A percentile compares a stretch with the other conserved stretches of the same genome.
phyloP scores from a whole-genome alignment of 1,140 invertebrate genomes.

The Brachionus calyciflorus region DNA sequence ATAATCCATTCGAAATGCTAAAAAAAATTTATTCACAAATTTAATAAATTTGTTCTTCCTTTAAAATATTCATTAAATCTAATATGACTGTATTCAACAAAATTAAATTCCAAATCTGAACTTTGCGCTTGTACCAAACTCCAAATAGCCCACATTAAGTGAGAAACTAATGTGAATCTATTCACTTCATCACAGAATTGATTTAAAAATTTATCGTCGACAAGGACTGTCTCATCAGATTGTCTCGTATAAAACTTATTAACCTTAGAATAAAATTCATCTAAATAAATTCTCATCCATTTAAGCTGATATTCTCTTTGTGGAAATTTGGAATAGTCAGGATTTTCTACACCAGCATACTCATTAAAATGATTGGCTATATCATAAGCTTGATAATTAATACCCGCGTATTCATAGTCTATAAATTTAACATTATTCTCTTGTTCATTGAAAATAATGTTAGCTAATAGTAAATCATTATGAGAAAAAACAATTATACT shows the following conservation, averaged over 20 bases:
- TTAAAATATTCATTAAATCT: constrained; percentile 54
- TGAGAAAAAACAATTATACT: constrained; percentile 81
- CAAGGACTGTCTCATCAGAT: constrained; percentile 6
- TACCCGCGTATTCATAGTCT: constrained; percentile 91
- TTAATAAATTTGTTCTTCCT: constrained; percentile 49
- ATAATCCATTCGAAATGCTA: no score
- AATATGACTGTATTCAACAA: constrained; percentile 60
- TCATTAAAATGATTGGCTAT: constrained; percentile 97
- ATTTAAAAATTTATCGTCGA: constrained; percentile 67
- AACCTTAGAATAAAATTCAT: constrained; percentile 5
- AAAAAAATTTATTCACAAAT: not conserved
- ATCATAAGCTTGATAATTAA: constrained; percentile 92
- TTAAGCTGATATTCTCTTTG: constrained; percentile 65
- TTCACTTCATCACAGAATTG: constrained; percentile 73
- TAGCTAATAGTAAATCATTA: constrained; percentile 91
- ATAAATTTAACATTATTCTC: constrained; percentile 77
- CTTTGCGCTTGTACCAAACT: constrained; percentile 81
- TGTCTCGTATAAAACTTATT: constrained; percentile 39
- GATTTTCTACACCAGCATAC: constrained; percentile 75
- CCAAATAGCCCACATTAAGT: constrained; percentile 91
- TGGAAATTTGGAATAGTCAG: constrained; percentile 70
- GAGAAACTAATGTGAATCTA: constrained; percentile 70
- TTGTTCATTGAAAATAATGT: constrained; percentile 78
- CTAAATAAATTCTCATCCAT: constrained; percentile 38
- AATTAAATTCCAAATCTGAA: constrained; percentile 90